Base-by-base conservation (phyloP, 1,140 invertebrate species). In the Drosophila quadrilineata region DNA sequence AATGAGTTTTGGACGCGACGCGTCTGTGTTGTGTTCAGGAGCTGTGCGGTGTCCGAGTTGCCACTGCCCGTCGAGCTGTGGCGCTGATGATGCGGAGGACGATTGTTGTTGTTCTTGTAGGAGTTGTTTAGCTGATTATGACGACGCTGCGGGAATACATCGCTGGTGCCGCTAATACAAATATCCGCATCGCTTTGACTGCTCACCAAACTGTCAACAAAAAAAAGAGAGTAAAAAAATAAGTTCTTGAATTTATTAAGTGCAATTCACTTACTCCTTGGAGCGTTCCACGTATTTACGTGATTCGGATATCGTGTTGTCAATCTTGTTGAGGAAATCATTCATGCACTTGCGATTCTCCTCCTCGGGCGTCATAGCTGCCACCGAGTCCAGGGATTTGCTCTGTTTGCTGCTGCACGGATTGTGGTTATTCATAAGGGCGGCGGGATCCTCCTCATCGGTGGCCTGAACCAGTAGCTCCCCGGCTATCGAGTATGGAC, bases 251-350 rank as follows among this genome's bases (percentile, higher is more conserved):
- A 33, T 2, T 3, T 24, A 26, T 2, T 1, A n/a, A 21, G 3
- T 6, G 19, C 14, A 0, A 43, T 5, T 6, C 3, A 94, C 94
- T 95, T 92, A 96, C 95, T 95, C 93, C 65, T 88, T 94, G 58
- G 93, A 93, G 80, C 94, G 93, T 76, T 95, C 94, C n/a, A 97
- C 95, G 87, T 96, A 95, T 90, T 93, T 95, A 87, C 95, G 95
- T 12, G 95, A 95, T 88, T 91, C 94, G 28, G 95, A 96, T 87
- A 97, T 95, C 14, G 95, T 94, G 64, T 93, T 94, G 91, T 97
- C 96, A 82, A 97, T 95, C 92, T 96, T 94, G 64, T 93, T 95
- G 73, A 98, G 92, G 89, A 97, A 97, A 75, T 97, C 95, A 82
- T 94, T 93, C 76, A 95, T 93, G 70, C 91, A 92, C 29, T 88